phyloP scores from a whole-genome alignment of 2,113 vertebrate genomes.

The Noctilio leporinus region DNA sequence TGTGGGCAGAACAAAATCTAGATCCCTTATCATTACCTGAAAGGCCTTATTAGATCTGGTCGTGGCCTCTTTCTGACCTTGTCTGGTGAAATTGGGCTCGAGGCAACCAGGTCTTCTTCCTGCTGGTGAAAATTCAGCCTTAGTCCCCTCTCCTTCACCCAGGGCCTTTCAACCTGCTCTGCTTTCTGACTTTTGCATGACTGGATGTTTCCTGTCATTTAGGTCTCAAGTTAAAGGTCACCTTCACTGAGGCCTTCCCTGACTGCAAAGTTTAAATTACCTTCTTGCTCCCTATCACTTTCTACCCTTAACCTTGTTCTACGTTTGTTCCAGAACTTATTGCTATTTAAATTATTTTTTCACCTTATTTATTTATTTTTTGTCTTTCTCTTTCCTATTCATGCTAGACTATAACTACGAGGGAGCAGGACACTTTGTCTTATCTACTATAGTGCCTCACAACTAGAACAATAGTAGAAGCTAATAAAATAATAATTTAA shows the following conservation, averaged over 20 bases:
- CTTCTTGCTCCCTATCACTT: neutral
- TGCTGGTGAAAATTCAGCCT: neutral
- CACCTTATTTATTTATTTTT: neutral
- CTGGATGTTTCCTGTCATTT: neutral
- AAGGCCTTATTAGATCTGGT: neutral
- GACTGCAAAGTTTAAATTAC: neutral
- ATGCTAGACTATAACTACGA: neutral
- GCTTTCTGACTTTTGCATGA: neutral
- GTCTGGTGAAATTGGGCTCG: neutral
- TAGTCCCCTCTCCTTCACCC: rapidly evolving
- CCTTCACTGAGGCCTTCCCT: neutral
- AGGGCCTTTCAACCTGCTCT: neutral
- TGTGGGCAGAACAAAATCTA: neutral
- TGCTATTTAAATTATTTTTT: neutral
- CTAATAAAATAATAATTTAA: neutral
- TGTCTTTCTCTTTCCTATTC: neutral
- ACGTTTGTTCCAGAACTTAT: neutral
- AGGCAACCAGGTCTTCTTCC: neutral
- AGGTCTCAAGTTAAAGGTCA: neutral
- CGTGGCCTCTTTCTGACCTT: neutral
- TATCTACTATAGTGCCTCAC: neutral
- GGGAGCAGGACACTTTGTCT: neutral
- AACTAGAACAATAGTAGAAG: neutral
- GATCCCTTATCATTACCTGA: neutral
- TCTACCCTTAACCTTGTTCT: neutral